phyloP scores from a whole-genome alignment of 2,113 vertebrate species.

The Indicator maculatus region DNA sequence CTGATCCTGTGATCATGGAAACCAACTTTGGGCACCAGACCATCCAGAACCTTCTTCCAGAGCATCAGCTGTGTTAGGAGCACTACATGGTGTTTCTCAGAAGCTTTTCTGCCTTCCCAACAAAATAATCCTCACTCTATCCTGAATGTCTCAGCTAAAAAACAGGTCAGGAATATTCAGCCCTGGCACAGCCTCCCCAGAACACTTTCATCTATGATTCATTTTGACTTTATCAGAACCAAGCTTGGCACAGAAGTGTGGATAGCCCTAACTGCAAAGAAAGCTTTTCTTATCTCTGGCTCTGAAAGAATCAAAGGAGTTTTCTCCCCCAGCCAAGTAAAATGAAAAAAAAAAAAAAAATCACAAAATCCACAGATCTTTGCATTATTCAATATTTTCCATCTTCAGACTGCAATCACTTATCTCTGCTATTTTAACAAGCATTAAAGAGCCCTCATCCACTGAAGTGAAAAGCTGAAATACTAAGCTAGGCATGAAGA shows the following conservation, averaged over 20 bases:
- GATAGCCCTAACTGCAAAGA: background rate
- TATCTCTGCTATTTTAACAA: slow-evolving; percentile 59
- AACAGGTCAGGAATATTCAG: background rate
- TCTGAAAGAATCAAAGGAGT: background rate
- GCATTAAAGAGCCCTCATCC: slow-evolving; percentile 45
- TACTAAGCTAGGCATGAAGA: slow-evolving; percentile 53
- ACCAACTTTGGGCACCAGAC: background rate
- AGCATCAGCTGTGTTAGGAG: background rate
- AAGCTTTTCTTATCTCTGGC: background rate
- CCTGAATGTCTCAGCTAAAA: background rate
- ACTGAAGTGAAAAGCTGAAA: slow-evolving; percentile 50
- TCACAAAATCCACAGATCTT: slow-evolving; percentile 37
- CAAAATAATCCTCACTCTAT: background rate
- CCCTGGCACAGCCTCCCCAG: background rate
- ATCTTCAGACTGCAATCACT: slow-evolving; percentile 21
- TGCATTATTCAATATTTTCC: slow-evolving; percentile 52
- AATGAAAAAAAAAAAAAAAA: background rate
- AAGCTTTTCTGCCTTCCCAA: background rate
- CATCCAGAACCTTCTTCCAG: background rate
- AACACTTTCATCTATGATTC: background rate
- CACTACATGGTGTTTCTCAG: background rate
- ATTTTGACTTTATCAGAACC: background rate
- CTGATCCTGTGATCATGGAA: background rate
- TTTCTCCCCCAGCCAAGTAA: background rate
- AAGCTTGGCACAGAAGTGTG: background rate